A percentile compares a stretch with the other conserved stretches of the same genome.
phyloP scores from a whole-genome alignment of 2,797 vertebrate genomes.

The Gastrophryne carolinensis region DNA sequence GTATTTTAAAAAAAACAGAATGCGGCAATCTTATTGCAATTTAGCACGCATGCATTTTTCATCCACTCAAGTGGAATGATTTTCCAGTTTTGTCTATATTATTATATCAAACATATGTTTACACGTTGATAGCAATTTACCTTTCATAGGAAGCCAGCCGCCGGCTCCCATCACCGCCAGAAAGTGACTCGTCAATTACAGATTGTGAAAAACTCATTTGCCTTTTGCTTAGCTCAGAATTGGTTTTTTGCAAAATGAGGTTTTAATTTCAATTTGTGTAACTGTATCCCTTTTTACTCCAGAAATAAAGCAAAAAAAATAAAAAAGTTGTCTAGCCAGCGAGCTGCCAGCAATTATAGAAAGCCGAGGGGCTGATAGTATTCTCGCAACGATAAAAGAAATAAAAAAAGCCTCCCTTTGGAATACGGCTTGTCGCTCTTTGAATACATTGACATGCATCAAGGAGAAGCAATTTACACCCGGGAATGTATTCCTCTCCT shows the following conservation, averaged over 20 bases:
- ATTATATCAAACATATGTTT: slow-evolving; percentile 38
- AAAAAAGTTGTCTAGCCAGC: neutral
- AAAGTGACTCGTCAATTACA: slow-evolving; percentile 55
- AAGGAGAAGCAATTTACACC: slow-evolving; percentile 18
- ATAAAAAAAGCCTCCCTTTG: too few relatives aligned
- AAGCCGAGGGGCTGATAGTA: neutral
- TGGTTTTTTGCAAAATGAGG: slow-evolving; percentile 43
- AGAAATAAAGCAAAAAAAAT: neutral
- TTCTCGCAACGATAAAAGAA: slow-evolving; percentile 1
- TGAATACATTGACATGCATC: slow-evolving; percentile 15
- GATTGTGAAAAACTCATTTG: slow-evolving; percentile 51
- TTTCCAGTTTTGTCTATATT: slow-evolving; percentile 15
- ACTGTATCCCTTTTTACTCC: neutral
- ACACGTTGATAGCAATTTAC: slow-evolving; percentile 44
- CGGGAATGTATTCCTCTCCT: neutral
- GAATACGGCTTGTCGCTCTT: neutral
- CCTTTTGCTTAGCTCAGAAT: slow-evolving; percentile 21
- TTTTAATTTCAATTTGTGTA: slow-evolving; percentile 44
- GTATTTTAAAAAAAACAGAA: neutral
- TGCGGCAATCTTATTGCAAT: neutral
- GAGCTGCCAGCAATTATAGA: neutral
- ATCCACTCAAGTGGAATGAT: slow-evolving; percentile 15
- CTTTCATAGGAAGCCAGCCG: slow-evolving; percentile 43
- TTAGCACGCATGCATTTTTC: slow-evolving; percentile 7
- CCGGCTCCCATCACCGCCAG: slow-evolving; percentile 33